Percentiles rank a stretch among this genome's conserved stretches.
These are phyloP conservation scores for Drosophila bocki DNA, from an alignment of 1,140 invertebrate genomes.

Conservation along the genomic window DNA sequence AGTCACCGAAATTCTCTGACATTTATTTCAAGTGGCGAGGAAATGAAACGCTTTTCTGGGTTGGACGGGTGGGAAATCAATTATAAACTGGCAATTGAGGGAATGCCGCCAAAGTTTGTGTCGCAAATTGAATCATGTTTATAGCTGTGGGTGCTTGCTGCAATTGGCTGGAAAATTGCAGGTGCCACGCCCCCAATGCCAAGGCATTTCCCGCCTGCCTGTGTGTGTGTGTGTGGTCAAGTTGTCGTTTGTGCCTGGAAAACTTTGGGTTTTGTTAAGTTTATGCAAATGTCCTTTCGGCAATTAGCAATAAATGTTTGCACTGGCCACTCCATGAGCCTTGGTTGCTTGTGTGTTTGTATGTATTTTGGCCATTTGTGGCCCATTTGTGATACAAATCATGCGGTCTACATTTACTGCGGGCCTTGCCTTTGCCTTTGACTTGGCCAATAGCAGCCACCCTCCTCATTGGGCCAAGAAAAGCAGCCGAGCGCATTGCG, in stretches of 20 bases:
- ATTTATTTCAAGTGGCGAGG: slow-evolving; percentile 21
- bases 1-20: slow-evolving; percentile 21
- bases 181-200: slow-evolving; percentile 24
- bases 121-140: slow-evolving; percentile 66
- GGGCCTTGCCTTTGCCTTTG: slow-evolving; percentile 61
- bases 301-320: slow-evolving; percentile 84
- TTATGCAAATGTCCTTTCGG: slow-evolving; percentile 81
- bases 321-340: slow-evolving; percentile 41
- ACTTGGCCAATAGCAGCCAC: slow-evolving; percentile 50
- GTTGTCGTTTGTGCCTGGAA: slow-evolving; percentile 68
- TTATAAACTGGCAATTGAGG: slow-evolving; percentile 65
- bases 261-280: slow-evolving; percentile 81
- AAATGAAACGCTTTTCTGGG: slow-evolving; percentile 1
- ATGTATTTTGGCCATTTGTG: slow-evolving; percentile 62
- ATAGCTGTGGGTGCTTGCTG: slow-evolving; percentile 21
- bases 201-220: slow-evolving; percentile 9
- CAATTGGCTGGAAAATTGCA: slow-evolving; percentile 45
- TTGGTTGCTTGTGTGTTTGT: slow-evolving; percentile 2
- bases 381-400: slow-evolving; percentile 81
- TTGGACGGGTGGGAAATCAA: slow-evolving; percentile 39
- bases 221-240: slow-evolving; percentile 43
- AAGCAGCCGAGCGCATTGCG: slow-evolving; percentile 54
- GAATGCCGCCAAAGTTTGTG: slow-evolving; percentile 30
- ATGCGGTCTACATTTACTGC: slow-evolving; percentile 78
- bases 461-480: neutral